A percentile compares a stretch with the other conserved stretches of the same genome.
phyloP scores from a whole-genome alignment of 2,113 vertebrate species.

The Hippocampus mohnikei region DNA sequence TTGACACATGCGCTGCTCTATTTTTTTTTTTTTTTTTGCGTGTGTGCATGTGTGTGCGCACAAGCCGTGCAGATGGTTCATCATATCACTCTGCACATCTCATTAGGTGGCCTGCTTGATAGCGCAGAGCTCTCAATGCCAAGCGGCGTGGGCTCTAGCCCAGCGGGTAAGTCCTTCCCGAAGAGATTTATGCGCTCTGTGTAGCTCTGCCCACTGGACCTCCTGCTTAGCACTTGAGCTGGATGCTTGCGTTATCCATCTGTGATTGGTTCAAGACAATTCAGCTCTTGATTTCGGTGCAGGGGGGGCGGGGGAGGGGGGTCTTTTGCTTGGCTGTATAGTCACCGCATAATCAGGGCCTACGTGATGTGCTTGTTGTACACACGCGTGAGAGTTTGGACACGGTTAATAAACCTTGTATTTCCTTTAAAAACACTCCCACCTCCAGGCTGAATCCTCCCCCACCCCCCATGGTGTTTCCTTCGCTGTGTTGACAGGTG shows the following conservation, averaged over 20 bases:
- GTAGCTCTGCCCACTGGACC: slow-evolving; percentile 59
- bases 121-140: slow-evolving; percentile 83
- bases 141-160: slow-evolving; percentile 85
- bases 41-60: slow-evolving; percentile 5
- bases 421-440: slow-evolving; percentile 56
- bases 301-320: too few relatives aligned
- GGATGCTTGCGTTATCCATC: slow-evolving; percentile 46
- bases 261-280: slow-evolving; percentile 49
- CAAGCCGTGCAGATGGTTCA: slow-evolving; percentile 70
- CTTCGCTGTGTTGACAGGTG: slow-evolving; percentile 72
- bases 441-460: slow-evolving; percentile 16
- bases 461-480: slow-evolving; percentile 48
- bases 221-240: slow-evolving; percentile 50
- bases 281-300: slow-evolving; percentile 12
- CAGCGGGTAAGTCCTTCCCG: slow-evolving; percentile 79
- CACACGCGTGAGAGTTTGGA: slow-evolving; percentile 10
- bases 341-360: slow-evolving; percentile 19
- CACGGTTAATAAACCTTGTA: slow-evolving; percentile 50
- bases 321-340: slow-evolving; percentile 15
- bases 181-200: slow-evolving; percentile 62
- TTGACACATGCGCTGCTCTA: slow-evolving; percentile 47
- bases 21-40: neutral
- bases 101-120: slow-evolving; percentile 84
- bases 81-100: slow-evolving; percentile 68
- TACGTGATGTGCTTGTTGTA: slow-evolving; percentile 23